Conservation (phyloP, 2,888 invertebrate species). For the Plemyria rubiginata region DNA sequence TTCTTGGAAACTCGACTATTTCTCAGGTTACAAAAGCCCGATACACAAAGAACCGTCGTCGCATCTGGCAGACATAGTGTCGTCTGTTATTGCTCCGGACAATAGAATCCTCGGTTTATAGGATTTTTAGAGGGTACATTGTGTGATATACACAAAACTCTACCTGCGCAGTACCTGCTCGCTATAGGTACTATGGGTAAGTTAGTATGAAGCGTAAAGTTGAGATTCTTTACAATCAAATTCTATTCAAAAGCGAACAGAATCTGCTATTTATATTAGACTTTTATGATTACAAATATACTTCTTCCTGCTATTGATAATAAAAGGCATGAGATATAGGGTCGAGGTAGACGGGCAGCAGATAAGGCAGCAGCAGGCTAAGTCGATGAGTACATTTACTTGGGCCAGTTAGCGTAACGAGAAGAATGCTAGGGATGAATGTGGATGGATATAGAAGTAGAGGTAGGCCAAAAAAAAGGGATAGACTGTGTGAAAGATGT, state of each 20-base stretch:
- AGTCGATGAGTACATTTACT: too few relatives aligned
- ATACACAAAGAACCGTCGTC: conserved; percentile 58
- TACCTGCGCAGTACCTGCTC: conserved; percentile 62
- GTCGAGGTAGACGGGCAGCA: too few relatives aligned
- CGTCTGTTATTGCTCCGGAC: conserved; percentile 58
- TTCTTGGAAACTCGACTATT: conserved; percentile 64
- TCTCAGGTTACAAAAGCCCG: conserved; percentile 48
- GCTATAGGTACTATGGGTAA: conserved; percentile 37
- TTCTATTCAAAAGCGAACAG: conserved; percentile 32
- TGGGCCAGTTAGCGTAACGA: too few relatives aligned
- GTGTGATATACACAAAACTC: conserved; percentile 47
- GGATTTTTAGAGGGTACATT: conserved; percentile 41
- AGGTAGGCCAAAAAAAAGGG: too few relatives aligned
- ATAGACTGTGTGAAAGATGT: too few relatives aligned
- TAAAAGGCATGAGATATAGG: too few relatives aligned
- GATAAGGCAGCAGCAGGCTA: too few relatives aligned
- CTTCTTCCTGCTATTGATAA: neutral
- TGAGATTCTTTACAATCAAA: conserved; percentile 34
- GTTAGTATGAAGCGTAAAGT: conserved; percentile 29
- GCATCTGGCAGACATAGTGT: conserved; percentile 78
- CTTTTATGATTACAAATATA: conserved; percentile 7
- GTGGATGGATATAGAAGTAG: too few relatives aligned
- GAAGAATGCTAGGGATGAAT: too few relatives aligned
- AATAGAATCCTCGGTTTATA: conserved; percentile 50
- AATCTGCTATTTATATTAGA: conserved; percentile 26